Conservation (phyloP, 2,888 invertebrate genomes). For the Epinotia demarniana region DNA sequence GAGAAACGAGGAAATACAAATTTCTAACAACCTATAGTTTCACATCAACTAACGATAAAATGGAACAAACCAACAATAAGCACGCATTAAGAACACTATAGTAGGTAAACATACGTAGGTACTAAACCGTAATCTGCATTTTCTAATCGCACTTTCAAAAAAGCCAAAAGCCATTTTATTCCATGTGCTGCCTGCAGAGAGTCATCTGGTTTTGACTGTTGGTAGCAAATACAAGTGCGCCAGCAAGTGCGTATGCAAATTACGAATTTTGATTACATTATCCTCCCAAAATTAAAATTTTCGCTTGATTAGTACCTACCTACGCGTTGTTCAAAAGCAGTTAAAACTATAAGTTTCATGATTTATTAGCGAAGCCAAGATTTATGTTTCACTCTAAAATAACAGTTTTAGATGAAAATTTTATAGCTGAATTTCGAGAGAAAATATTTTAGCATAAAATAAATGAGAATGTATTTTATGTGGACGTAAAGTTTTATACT, state of each 20-base stretch:
- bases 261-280: constrained; percentile 11
- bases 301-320: constrained; percentile 21
- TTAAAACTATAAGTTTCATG: constrained; percentile 44
- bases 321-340: constrained; percentile 33
- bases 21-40: too few relatives aligned
- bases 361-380: constrained; percentile 42
- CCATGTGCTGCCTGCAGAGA: too few relatives aligned
- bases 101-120: too few relatives aligned
- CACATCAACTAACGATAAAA: too few relatives aligned
- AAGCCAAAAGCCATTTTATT: too few relatives aligned
- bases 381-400: constrained; percentile 45
- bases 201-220: too few relatives aligned
- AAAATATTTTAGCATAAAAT: constrained; percentile 44
- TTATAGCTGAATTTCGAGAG: constrained; percentile 44
- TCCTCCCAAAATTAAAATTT: constrained; percentile 22
- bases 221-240: too few relatives aligned
- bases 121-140: too few relatives aligned
- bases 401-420: constrained; percentile 43
- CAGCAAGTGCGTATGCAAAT: not conserved
- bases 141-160: too few relatives aligned
- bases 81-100: too few relatives aligned
- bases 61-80: too few relatives aligned
- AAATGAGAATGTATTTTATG: constrained; percentile 48
- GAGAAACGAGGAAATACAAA: too few relatives aligned
- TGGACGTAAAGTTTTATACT: constrained; percentile 63